phyloP scores from a whole-genome alignment of 2,797 vertebrate genomes.

The Petrocephalus schoutedeni region DNA sequence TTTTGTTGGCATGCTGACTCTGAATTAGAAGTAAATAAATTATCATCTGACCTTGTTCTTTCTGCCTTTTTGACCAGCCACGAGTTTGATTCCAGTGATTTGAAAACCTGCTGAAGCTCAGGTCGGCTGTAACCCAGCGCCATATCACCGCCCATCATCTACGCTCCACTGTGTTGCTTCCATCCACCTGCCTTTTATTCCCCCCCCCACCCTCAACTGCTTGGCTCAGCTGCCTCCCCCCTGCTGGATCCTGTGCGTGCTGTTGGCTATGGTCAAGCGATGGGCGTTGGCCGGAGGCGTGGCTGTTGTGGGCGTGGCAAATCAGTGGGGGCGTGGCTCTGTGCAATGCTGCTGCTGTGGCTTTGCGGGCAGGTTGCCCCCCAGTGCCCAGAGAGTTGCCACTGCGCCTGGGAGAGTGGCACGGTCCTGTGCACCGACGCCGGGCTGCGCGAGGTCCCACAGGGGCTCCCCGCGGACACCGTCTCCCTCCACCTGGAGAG shows the following conservation, averaged over 20 bases:
- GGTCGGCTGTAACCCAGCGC: background rate
- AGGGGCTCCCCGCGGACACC: conserved; percentile 61
- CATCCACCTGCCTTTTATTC: background rate
- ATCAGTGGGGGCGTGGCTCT: background rate
- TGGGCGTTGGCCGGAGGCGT: conserved; percentile 43
- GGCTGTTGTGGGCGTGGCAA: conserved; percentile 40
- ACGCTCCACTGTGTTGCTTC: background rate
- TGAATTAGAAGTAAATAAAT: background rate
- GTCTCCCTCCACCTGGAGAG: conserved; percentile 66
- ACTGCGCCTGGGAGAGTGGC: conserved; percentile 57
- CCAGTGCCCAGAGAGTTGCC: conserved; percentile 52
- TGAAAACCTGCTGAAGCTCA: background rate
- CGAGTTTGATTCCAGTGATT: background rate
- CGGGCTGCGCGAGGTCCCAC: conserved; percentile 59
- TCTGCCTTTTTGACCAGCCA: background rate
- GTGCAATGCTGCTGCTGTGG: conserved; percentile 39
- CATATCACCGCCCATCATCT: background rate
- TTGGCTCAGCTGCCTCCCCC: conserved; percentile 5
- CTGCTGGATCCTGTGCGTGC: conserved; percentile 35
- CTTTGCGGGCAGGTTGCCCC: conserved; percentile 39
- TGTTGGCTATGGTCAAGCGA: conserved; percentile 62
- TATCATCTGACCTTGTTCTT: background rate
- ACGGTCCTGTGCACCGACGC: conserved; percentile 63
- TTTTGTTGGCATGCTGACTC: background rate
- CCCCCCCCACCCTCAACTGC: no score